Evolutionary conservation across 2,797 vertebrate species (phyloP), one percentile per base, ranked within the genome.

Genomic region (Telmatherina bonti): DNA sequence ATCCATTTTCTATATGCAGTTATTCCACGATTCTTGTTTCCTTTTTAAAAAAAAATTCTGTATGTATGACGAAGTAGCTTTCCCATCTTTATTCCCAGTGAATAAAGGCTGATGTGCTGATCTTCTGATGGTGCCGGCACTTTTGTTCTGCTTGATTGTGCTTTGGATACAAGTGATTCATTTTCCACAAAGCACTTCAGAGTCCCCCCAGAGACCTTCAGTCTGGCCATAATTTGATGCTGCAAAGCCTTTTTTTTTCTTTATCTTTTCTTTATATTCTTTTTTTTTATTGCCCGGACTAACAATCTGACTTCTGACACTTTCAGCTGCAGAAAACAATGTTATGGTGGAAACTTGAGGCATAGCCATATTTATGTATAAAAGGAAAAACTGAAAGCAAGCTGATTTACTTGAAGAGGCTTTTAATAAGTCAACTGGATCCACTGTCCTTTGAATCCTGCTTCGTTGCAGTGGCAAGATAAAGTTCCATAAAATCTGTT

Each of bases 231-330:
- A 22, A 30, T 61, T 61, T 61, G 27, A 60, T 43, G 15, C 26
- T 29, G 8, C 27, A 41, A 30, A 61, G 20, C 4, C 27, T 30
- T 15, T 20, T 29, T 26, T 62, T 16, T 38, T n/a, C n/a, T n/a
- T n/a, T n/a, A n/a, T n/a, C n/a, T n/a, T n/a, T n/a, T n/a, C n/a
- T n/a, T n/a, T n/a, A n/a, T n/a, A n/a, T n/a, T n/a, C n/a, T n/a
- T 36, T 36, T 38, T 38, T 38, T 38, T 38, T 16, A 15, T 38
- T 47, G n/a, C 15, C 24, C n/a, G 49, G 29, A 22, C 30, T 24
- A 49, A 15, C 27, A 61, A 26, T 61, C 43, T 15, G 38, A 29
- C 26, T 61, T 45, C 18, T 45, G 58, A 61, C 27, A 30, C 59
- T 45, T 43, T 27, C 27, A 30, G 24, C 15, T 24, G 13, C 35